A percentile compares a stretch with the other conserved stretches of the same genome.
Evolutionary conservation across 2,888 invertebrate genomes (phyloP).

Genomic region (Calliopum simillimum): DNA sequence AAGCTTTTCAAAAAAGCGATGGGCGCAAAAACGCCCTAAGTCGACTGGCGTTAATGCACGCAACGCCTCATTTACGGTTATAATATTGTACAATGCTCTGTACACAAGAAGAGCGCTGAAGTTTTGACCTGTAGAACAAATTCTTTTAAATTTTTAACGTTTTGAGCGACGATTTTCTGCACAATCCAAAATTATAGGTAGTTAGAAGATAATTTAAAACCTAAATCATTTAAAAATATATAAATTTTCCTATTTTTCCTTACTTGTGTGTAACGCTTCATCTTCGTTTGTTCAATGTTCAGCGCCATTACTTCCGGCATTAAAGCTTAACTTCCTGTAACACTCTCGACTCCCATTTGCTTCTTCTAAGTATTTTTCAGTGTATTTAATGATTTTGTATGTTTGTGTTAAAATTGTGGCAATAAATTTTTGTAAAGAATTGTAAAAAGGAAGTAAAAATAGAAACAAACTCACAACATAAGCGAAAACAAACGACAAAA

Average conservation of each 20-base stretch:
- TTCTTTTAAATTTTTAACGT: no score
- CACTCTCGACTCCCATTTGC: not conserved
- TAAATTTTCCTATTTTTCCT: not conserved
- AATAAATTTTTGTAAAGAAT: constrained; percentile 40
- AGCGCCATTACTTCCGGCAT: constrained; percentile 40
- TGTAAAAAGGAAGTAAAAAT: constrained; percentile 7
- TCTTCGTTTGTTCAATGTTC: constrained; percentile 29
- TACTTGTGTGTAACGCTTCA: not conserved
- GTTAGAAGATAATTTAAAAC: no score
- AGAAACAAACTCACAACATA: constrained; percentile 20
- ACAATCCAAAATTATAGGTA: no score
- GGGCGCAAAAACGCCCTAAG: no score
- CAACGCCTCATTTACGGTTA: no score
- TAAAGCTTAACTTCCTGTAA: constrained; percentile 32
- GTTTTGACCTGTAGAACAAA: no score
- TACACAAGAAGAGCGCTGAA: no score
- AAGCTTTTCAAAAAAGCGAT: no score
- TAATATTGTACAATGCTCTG: no score
- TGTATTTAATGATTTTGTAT: not conserved
- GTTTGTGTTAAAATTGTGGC: constrained; percentile 23
- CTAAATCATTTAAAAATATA: not conserved
- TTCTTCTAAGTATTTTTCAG: not conserved
- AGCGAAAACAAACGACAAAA: constrained; percentile 38
- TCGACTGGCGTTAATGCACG: no score
- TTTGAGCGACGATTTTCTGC: no score